Base-by-base conservation (phyloP, 2,797 vertebrate species). In the Huso huso region DNA sequence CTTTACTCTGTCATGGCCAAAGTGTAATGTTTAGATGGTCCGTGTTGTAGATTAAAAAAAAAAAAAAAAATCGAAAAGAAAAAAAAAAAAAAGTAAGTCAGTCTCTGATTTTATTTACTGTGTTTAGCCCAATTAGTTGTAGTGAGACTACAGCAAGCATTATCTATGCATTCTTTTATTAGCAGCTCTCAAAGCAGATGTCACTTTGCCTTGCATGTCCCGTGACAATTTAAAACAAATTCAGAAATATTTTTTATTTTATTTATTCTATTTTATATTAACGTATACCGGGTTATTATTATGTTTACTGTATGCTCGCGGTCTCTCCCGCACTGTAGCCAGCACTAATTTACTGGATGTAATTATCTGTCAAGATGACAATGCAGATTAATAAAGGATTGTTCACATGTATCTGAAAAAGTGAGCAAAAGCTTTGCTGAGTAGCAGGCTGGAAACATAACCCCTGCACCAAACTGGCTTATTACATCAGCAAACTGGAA, bases 231-330 rank as follows among this genome's bases (percentile, higher is more conserved):
- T 70, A 63, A 78, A 73, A 81, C 77, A 77, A 82, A 75, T 84
- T 81, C 87, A 88, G 88, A 93, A 90, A 90, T 92, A 93, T 94
- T 93, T 67, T 95, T 95, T 93, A 95, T 94, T 95, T 95, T 95
- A 97, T 97, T 97, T 97, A 96, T 96, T 97, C 88, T 94, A 91
- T 95, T 96, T 97, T 95, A 83, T 95, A 96, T 93, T 86, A 84
- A 91, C 91, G 89, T 92, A 89, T 89, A 87, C 84, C 81, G 85
- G 87, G 79, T 86, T n/a, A 18, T 84, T 88, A 78, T 84, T 83
- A 75, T 84, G 83, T 85, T 80, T 79, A 71, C 79, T 78, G 75
- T 81, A 78, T 62, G 74, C 81, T 72, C 63, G 9, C 6, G 57
- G 68, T 65, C 78, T 77, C 76, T 82, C 79, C 81, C 80, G 81